A percentile compares a stretch with the other conserved stretches of the same genome.
Evolutionary conservation across 2,797 vertebrate species (phyloP).

Genomic region (Meriones psammophilus): DNA sequence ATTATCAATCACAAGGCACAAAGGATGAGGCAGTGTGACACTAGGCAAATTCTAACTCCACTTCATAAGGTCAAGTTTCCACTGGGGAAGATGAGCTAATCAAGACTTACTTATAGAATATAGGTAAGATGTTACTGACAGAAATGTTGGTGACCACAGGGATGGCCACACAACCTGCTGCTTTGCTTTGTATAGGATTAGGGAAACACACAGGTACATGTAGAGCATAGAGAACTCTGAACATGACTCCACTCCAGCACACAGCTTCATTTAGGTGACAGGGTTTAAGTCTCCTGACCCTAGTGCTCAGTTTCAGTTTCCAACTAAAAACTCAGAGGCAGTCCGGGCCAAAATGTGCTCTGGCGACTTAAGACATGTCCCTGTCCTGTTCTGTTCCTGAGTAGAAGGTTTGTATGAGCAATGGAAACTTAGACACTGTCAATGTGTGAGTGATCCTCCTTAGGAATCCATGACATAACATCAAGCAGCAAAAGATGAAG

Average conservation of each 20-base stretch:
- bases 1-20: background rate
- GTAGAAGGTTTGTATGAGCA: background rate
- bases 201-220: background rate
- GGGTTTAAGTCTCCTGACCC: background rate
- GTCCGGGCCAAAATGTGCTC: background rate
- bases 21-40: background rate
- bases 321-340: background rate
- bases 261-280: background rate
- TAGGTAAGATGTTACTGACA: background rate
- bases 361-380: background rate
- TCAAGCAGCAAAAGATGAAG: background rate
- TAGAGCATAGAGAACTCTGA: background rate
- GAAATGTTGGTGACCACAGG: background rate
- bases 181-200: background rate
- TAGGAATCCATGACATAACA: background rate
- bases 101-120: background rate
- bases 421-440: background rate
- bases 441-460: background rate
- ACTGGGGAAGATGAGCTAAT: background rate
- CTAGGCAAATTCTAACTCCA: background rate
- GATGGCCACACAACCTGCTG: background rate
- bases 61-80: background rate
- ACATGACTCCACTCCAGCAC: background rate
- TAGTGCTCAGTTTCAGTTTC: background rate
- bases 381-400: background rate